Evolutionary conservation across 2,797 vertebrate genomes (phyloP).

Genomic region (Brachyalestes nurse): DNA sequence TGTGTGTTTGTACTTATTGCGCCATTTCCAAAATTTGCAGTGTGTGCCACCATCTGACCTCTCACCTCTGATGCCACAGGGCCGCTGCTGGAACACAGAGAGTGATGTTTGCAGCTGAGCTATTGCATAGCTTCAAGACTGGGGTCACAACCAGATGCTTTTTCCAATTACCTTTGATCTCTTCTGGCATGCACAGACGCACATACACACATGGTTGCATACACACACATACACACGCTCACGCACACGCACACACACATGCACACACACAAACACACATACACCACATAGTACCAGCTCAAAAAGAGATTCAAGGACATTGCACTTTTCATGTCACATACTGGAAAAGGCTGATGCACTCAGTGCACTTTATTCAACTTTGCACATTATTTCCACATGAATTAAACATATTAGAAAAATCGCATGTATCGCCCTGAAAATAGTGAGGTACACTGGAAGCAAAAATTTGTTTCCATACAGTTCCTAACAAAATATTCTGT

Average conservation of each 20-base stretch:
- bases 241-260: constrained; percentile 28
- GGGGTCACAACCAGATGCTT: constrained; percentile 25
- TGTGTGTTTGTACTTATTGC: background rate
- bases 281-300: background rate
- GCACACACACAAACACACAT: background rate
- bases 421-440: too few species aligned
- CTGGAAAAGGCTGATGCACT: background rate
- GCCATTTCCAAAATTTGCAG: background rate
- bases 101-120: constrained; percentile 28
- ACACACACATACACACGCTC: too few species aligned
- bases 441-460: too few species aligned
- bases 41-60: background rate
- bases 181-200: background rate
- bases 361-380: too few species aligned
- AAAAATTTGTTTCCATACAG: too few species aligned
- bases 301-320: too few species aligned
- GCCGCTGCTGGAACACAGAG: background rate
- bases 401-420: too few species aligned
- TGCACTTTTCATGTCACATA: background rate
- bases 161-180: constrained; percentile 26
- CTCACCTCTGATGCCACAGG: constrained; percentile 2
- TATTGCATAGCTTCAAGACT: constrained; percentile 34
- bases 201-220: too few species aligned
- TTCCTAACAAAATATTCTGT: too few species aligned
- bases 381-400: too few species aligned